Conservation (phyloP, 2,797 vertebrate genomes). For the Denticeps clupeoides region DNA sequence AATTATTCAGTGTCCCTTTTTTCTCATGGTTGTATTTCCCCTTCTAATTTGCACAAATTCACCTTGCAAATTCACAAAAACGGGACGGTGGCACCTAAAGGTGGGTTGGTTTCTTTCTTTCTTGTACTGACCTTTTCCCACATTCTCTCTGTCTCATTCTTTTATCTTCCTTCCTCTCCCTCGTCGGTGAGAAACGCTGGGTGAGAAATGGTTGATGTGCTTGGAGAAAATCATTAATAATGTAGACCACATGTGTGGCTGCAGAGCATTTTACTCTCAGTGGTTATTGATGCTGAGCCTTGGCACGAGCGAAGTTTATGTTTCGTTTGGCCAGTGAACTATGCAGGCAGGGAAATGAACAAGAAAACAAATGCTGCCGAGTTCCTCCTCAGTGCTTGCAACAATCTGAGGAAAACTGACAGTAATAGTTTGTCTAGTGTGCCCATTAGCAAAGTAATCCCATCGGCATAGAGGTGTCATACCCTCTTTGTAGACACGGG, state of each 20-base stretch:
- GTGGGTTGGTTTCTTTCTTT: neutral
- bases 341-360: neutral
- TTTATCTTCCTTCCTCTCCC: neutral
- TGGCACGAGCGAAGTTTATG: conserved; percentile 8
- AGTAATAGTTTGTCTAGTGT: no score
- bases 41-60: conserved; percentile 48
- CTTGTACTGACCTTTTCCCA: neutral
- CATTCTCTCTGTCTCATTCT: neutral
- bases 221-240: conserved; percentile 27
- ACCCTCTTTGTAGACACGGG: no score
- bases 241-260: conserved; percentile 15
- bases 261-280: neutral
- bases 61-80: conserved; percentile 8
- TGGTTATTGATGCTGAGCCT: conserved; percentile 10
- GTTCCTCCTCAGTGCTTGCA: no score
- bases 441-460: no score
- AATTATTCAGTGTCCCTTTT: conserved; percentile 51
- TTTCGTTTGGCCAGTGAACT: conserved; percentile 26
- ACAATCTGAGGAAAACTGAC: no score
- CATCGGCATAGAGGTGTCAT: no score
- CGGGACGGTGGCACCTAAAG: no score
- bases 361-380: no score
- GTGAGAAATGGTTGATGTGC: no score
- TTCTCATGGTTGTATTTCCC: conserved; percentile 43
- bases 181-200: conserved; percentile 11